Conservation (phyloP, 2,888 invertebrate genomes). For the Corbicula japonica region DNA sequence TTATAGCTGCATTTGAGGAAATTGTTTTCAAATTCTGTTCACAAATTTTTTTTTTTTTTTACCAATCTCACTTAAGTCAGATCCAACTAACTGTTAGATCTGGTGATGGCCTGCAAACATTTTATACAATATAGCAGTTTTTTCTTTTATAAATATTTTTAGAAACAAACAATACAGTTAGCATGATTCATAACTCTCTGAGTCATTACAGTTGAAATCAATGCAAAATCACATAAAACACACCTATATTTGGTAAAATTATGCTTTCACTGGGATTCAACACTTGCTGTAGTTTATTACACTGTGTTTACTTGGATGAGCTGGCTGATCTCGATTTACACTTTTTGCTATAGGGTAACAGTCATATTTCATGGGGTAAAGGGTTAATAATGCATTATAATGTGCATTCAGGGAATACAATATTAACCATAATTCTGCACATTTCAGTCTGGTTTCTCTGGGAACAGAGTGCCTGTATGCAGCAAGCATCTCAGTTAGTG, state of each 20-base stretch:
- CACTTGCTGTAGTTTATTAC: not conserved
- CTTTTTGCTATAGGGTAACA: not conserved
- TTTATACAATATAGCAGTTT: too few relatives aligned
- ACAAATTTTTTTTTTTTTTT: not conserved
- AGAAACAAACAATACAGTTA: too few relatives aligned
- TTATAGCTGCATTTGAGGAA: not conserved
- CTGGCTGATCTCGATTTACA: not conserved
- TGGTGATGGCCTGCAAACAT: not conserved
- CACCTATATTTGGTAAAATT: too few relatives aligned
- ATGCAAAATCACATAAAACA: too few relatives aligned
- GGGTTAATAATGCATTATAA: not conserved
- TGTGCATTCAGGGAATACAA: not conserved
- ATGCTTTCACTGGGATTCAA: not conserved
- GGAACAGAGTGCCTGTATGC: not conserved
- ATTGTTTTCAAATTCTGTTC: not conserved
- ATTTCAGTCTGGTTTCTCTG: constrained; percentile 5
- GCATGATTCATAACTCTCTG: too few relatives aligned
- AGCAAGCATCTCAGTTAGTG: not conserved
- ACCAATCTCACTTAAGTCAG: not conserved
- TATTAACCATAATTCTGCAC: not conserved
- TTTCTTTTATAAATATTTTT: too few relatives aligned
- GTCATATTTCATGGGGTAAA: not conserved
- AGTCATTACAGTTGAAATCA: too few relatives aligned
- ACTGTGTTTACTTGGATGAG: not conserved
- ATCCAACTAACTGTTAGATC: not conserved